Base-by-base conservation (phyloP, 2,888 invertebrate species). In the Cataglyphis cursor region DNA sequence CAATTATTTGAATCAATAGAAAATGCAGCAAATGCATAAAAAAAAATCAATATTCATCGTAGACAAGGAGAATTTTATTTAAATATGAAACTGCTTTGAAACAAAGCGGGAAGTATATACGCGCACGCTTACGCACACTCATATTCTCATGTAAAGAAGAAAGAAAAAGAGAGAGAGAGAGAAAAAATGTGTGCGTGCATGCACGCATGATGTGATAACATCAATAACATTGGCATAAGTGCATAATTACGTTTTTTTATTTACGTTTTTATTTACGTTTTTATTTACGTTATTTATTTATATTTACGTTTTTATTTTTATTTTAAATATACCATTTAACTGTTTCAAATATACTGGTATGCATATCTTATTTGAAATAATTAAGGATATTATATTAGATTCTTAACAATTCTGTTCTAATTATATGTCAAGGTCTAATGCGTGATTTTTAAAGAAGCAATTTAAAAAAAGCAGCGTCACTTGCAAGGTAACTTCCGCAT, bases 401-500 rank as follows among this genome's bases (percentile, higher is more conserved):
- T 70, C 59, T 38, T 21, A 74, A 62, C 62, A 73, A 73, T 61
- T 61, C 31, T 70, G 12, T 48, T 31, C 57, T 81, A 87, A 64
- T 62, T 78, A 61, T 68, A 65, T 82, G 78, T 74, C 81, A 59
- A 62, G 18, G 59, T 72, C 38, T 64, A 78, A 81, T 73, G 66
- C 85, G 70, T 18, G 51, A 86, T 85, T 86, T 80, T 44, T 68
- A 84, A 82, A 80, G 84, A 85, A 38, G 66, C 59, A 54, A 5
- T 15, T 75, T 44, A 73, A 81, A 81, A 74, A 87, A 85, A 38
- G 64, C 59, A 54, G 21, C 1, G 1, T 1, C 24, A 24, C 24
- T 24, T 24, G 24, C 24, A 24, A 57, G 9, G 15, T 65, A 87
- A 66, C 81, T 92, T 92, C 88, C 90, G 91, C 86, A 70, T 90